Evolutionary conservation across 2,113 vertebrate genomes (phyloP).

Genomic region (Leucoraja erinaceus): DNA sequence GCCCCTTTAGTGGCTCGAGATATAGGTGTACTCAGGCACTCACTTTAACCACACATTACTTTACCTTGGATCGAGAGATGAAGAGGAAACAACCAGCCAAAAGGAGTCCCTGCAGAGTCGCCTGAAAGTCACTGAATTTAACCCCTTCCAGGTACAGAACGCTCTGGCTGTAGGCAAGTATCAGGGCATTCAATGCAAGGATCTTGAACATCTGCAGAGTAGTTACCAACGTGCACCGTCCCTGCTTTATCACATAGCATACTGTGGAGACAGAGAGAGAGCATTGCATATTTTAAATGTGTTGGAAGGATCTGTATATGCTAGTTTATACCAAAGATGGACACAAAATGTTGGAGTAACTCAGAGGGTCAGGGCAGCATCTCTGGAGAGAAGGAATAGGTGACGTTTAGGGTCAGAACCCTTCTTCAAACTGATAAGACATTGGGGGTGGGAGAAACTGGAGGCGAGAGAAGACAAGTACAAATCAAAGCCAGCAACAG

Average conservation of each 20-base stretch:
- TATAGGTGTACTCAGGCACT: neutral
- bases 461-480: no score
- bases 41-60: neutral
- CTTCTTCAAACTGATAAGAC: no score
- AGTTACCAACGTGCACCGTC: constrained; percentile 88
- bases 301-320: no score
- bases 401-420: no score
- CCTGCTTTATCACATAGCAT: constrained; percentile 96
- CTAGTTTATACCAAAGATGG: no score
- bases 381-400: no score
- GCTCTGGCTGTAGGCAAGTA: constrained; percentile 93
- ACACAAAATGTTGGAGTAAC: no score
- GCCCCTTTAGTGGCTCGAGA: neutral
- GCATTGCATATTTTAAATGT: neutral
- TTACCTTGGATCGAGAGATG: constrained; percentile 95
- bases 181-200: constrained; percentile 85
- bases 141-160: constrained; percentile 93
- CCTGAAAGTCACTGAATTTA: constrained; percentile 96
- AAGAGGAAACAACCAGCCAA: constrained; percentile 95
- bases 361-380: no score
- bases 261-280: constrained; percentile 54
- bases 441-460: no score
- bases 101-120: constrained; percentile 85
- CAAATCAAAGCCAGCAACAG: no score
- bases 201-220: constrained; percentile 98